Evolutionary conservation across 2,113 vertebrate genomes (phyloP).

Genomic region (Campylomormyrus tamandua): DNA sequence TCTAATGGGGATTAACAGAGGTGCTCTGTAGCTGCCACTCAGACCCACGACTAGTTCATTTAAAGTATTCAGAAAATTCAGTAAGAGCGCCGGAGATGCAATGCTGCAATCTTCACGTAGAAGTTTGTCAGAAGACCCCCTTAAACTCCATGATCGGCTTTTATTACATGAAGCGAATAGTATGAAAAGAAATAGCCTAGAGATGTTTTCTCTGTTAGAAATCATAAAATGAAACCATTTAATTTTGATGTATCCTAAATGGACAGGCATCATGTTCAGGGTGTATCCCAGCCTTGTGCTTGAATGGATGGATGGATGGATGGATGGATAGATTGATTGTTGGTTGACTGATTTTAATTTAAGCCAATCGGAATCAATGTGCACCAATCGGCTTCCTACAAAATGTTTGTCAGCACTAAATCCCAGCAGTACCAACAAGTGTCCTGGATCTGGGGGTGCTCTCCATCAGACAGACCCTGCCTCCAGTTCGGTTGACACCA

Average conservation of each 20-base stretch:
- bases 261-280: neutral
- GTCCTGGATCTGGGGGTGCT: neutral
- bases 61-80: neutral
- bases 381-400: neutral
- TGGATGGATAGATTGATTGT: neutral
- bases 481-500: neutral
- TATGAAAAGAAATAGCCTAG: neutral
- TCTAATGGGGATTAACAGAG: slow-evolving; percentile 32
- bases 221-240: neutral
- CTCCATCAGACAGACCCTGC: neutral
- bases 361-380: neutral
- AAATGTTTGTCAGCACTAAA: neutral
- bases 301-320: neutral
- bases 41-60: slow-evolving; percentile 23
- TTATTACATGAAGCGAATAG: neutral
- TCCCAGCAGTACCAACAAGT: neutral
- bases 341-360: neutral
- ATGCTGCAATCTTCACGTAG: neutral
- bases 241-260: neutral
- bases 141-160: neutral
- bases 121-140: neutral
- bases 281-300: neutral
- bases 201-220: neutral
- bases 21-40: slow-evolving; percentile 27
- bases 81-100: neutral